Evolutionary conservation across 2,888 invertebrate species (phyloP), one percentile per base, ranked within the genome.

Genomic region (Smittia aterrima): DNA sequence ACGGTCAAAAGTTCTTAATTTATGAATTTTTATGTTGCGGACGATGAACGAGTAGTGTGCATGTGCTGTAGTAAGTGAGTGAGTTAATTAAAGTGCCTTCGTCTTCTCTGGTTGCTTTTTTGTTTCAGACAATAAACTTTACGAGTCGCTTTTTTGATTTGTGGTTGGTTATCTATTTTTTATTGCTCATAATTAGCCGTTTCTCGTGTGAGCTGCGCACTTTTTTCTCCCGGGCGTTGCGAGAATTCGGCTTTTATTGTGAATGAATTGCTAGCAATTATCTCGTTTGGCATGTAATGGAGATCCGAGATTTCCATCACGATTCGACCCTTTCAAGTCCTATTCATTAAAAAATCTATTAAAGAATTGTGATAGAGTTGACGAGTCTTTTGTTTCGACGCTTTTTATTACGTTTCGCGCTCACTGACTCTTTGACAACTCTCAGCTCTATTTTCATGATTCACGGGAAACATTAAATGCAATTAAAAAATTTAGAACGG

Each of bases 121-220:
- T 54, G 53, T 22, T 62, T 38, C 24, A 20, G 32, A 38, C 18
- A 62, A 62, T 38, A 22, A 22, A 62, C 32, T 40, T 40, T 72
- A 54, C 22, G 53, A 72, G 53, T 18, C 27, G 72, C 54, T 72
- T 16, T 72, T 72, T 72, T 72, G 72, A 72, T 72, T 72, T 72
- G 58, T n/a, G n/a, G n/a, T 11, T 62, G 62, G 38, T 27, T 54
- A 72, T 72, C 72, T 72, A 40, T 72, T 72, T 72, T 72, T 72
- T 72, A 72, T 72, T 38, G 72, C 62, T 62, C 72, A 72, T 72
- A 72, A 72, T 72, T 72, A 72, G 72, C 72, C 22, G 58, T 72
- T 72, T 72, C 54, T 20, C 22, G 41, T 41, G 38, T 58, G 64
- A 64, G 27, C 27, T 13, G 27, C 64, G 27, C 64, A 64, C 18